Evolutionary conservation across 2,888 invertebrate species (phyloP).

Genomic region (Rhingia rostrata): DNA sequence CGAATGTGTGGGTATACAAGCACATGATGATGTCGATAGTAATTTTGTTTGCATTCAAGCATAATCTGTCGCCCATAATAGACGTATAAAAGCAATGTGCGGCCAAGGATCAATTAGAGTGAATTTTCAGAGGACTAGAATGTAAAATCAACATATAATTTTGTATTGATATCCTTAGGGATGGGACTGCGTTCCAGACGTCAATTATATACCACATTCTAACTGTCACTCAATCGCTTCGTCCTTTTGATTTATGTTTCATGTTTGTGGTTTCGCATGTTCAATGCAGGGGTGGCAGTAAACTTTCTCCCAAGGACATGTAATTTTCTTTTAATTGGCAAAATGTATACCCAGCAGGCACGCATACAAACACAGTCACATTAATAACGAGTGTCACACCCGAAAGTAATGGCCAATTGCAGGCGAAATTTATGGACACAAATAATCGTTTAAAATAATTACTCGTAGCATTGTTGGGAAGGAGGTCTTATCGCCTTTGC

Average conservation of each 20-base stretch:
- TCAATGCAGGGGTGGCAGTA: conserved; percentile 3
- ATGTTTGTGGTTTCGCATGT: neutral
- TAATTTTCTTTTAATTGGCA: conserved; percentile 11
- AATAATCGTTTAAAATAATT: conserved; percentile 69
- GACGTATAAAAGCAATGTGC: neutral
- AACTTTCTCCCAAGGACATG: conserved; percentile 9
- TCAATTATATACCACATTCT: neutral
- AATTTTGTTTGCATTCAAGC: conserved; percentile 14
- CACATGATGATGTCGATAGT: conserved; percentile 12
- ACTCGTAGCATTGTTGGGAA: conserved; percentile 23
- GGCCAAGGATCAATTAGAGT: too few species aligned
- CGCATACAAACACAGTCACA: neutral
- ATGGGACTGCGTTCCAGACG: neutral
- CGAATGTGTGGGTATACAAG: neutral
- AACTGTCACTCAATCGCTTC: neutral
- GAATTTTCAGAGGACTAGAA: too few species aligned
- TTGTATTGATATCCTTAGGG: too few species aligned
- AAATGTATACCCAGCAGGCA: neutral
- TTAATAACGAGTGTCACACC: conserved; percentile 34
- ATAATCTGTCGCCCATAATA: neutral
- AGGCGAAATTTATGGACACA: conserved; percentile 54
- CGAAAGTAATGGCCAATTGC: conserved; percentile 56
- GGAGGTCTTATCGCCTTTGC: conserved; percentile 33
- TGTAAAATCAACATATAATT: too few species aligned
- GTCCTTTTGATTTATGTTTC: neutral